Conservation (phyloP, 2,888 invertebrate species). For the Agrotis segetum region DNA sequence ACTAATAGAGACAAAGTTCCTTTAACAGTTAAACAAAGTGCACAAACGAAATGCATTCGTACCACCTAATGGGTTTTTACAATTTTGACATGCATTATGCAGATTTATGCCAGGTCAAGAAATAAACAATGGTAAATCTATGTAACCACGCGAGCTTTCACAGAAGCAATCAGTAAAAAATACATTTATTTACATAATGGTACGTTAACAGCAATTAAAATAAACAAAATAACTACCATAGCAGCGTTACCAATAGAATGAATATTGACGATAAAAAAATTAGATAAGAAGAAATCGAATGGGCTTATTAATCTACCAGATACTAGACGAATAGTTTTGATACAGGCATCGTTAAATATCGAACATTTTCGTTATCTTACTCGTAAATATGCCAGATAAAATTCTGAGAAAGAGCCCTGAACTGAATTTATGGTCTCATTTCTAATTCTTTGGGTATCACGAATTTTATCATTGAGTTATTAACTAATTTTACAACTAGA, state of each 20-base stretch:
- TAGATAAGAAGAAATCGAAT: constrained; percentile 56
- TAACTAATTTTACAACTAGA: constrained; percentile 51
- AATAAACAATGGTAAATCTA: constrained; percentile 37
- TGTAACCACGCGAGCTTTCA: constrained; percentile 36
- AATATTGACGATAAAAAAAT: constrained; percentile 58
- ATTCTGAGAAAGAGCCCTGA: constrained; percentile 66
- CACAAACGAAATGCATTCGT: constrained; percentile 20
- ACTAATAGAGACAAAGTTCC: not conserved
- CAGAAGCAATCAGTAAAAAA: constrained; percentile 53
- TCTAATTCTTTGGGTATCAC: constrained; percentile 75
- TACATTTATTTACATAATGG: constrained; percentile 52
- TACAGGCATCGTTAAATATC: constrained; percentile 73
- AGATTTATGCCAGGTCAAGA: constrained; percentile 50
- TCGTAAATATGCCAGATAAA: constrained; percentile 78
- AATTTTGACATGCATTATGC: constrained; percentile 45
- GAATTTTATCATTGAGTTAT: constrained; percentile 70
- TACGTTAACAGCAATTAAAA: constrained; percentile 52
- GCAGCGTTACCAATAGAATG: constrained; percentile 28
- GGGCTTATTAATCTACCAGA: constrained; percentile 61
- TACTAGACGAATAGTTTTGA: constrained; percentile 63
- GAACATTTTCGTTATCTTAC: constrained; percentile 73
- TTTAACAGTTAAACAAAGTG: not conserved
- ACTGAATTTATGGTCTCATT: constrained; percentile 75
- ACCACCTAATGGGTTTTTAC: constrained; percentile 28
- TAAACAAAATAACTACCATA: constrained; percentile 40